Base-by-base conservation (phyloP, 2,888 invertebrate species). In the Cetonia aurata region DNA sequence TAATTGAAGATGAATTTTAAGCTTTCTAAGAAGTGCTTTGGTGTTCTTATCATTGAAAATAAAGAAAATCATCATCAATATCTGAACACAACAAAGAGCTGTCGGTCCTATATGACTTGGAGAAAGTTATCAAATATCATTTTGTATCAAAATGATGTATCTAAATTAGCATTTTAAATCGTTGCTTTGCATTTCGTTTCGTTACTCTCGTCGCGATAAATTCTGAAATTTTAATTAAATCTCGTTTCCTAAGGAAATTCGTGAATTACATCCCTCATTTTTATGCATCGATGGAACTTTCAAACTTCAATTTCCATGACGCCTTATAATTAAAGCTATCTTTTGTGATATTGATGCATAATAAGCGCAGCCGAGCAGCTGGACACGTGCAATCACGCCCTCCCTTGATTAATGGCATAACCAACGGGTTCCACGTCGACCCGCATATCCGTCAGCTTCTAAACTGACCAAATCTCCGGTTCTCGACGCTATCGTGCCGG, bases 371-470 rank as follows among this genome's bases (percentile, higher is more conserved):
- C 77, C 78, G 75, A 25, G 25, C 52, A 25, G 25, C 8, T 52
- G 52, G 52, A 52, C 80, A 78, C 75, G 77, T 77, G 76, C 79
- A 77, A 77, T 79, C 78, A 79, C 81, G 79, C 79, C 78, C 79
- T 77, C 80, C 77, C 75, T 78, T 83, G 82, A 83, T 83, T 83
- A 83, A 83, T 83, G 81, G 80, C 77, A 73, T 77, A 75, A 76
- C 78, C 17, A 52, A 15, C 52, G 25, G 2, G 52, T 52, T 52
- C 19, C 15, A 52, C 52, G 8, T 12, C 52, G 52, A 52, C 17
- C 3, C 57, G 57, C 57, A 57, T 53, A 66, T 66, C 15, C 52
- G 52, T 66, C 66, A 66, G 31, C 66, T 66, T 66, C 41, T 42
- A 57, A 9, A 41, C 57, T 57, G 57, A 57, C 66, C 41, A 66